Evolutionary conservation across 2,113 vertebrate species (phyloP).

Genomic region (Coptodon bakossiorum): DNA sequence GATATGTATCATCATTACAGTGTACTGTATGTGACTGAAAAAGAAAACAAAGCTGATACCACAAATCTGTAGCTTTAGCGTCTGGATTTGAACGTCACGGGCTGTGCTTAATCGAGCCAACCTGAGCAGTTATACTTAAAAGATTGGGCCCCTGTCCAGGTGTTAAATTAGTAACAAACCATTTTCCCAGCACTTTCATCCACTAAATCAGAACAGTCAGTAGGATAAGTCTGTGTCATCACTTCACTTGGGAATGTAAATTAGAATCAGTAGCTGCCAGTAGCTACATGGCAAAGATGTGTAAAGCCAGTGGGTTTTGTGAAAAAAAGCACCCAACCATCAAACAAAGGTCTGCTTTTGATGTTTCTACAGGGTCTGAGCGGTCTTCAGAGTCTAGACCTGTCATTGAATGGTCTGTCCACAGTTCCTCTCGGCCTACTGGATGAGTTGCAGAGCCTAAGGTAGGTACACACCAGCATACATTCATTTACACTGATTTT

Average conservation of each 20-base stretch:
- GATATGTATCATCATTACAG: neutral
- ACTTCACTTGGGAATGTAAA: neutral
- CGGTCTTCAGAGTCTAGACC: conserved; percentile 83
- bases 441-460: conserved; percentile 82
- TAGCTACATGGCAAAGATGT: neutral
- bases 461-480: conserved; percentile 23
- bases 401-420: conserved; percentile 90
- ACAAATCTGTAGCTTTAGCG: neutral
- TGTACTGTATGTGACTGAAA: neutral
- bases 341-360: neutral
- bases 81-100: neutral
- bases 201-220: neutral
- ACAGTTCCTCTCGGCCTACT: conserved; percentile 84
- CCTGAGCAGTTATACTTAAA: neutral
- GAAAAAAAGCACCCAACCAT: neutral
- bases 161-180: conserved; percentile 21
- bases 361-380: conserved; percentile 63
- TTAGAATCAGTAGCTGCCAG: neutral
- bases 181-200: conserved; percentile 22
- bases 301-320: neutral
- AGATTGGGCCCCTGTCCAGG: neutral
- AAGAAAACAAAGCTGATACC: neutral
- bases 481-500: neutral
- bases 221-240: neutral
- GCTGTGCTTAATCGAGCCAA: neutral